phyloP scores from a whole-genome alignment of 2,113 vertebrate species.

The Grammomys surdaster region DNA sequence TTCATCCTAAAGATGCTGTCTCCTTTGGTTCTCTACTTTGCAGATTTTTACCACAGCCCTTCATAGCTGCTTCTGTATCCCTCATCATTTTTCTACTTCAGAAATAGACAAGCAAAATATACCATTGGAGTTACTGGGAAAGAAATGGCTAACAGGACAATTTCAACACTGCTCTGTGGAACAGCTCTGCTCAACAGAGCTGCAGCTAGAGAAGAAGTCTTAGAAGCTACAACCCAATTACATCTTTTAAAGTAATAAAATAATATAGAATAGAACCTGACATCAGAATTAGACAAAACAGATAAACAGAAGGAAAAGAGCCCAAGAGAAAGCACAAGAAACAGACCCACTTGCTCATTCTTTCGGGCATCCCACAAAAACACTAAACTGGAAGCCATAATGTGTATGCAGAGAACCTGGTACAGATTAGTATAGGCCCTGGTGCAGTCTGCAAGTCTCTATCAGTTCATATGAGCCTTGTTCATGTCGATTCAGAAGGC shows the following conservation, averaged over 20 bases:
- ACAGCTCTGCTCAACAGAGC: background rate
- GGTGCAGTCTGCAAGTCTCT: background rate
- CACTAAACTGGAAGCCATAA: background rate
- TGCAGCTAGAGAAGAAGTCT: background rate
- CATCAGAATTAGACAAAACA: background rate
- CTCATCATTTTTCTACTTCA: slow-evolving; percentile 1
- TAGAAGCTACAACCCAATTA: background rate
- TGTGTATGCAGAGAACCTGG: background rate
- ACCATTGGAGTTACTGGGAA: background rate
- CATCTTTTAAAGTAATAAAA: background rate
- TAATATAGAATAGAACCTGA: background rate
- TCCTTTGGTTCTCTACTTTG: background rate
- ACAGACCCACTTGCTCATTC: background rate
- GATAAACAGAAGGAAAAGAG: background rate
- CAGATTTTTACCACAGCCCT: background rate
- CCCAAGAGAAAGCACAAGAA: background rate
- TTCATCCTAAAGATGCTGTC: background rate
- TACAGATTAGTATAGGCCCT: background rate
- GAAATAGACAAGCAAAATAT: slow-evolving; percentile 14
- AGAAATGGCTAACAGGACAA: background rate
- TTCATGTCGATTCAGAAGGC: background rate
- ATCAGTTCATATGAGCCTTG: background rate
- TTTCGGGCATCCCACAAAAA: background rate
- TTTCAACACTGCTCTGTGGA: background rate
- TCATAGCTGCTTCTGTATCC: background rate